Evolutionary conservation across 2,888 invertebrate genomes (phyloP).

Genomic region (Eristalis pertinax): DNA sequence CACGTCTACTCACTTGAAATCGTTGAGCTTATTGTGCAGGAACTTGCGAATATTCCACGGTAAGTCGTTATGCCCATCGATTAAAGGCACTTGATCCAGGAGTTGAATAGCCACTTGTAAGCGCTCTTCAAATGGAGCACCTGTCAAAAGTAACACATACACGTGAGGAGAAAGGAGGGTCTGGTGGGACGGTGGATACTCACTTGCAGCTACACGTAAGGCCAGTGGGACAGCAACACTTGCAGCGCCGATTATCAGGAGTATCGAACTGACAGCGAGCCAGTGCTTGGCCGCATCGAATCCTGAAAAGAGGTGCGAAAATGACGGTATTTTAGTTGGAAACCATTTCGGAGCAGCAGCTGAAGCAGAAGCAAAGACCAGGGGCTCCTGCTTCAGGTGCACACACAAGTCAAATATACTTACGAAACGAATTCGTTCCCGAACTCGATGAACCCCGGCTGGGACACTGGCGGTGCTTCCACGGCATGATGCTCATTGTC

Average conservation of each 20-base stretch:
- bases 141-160: conserved; percentile 76
- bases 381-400: no score
- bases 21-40: conserved; percentile 92
- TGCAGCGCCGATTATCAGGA: conserved; percentile 89
- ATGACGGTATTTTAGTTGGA: neutral
- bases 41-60: conserved; percentile 96
- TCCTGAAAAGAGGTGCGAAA: conserved; percentile 78
- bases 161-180: neutral
- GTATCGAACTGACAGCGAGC: conserved; percentile 89
- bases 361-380: no score
- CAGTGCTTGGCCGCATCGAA: conserved; percentile 86
- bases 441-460: conserved; percentile 81
- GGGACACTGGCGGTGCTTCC: conserved; percentile 81
- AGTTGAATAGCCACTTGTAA: conserved; percentile 88
- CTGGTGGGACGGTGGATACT: conserved; percentile 74
- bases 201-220: conserved; percentile 86
- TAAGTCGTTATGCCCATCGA: conserved; percentile 94
- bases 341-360: no score
- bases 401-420: conserved; percentile 72
- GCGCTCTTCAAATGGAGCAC: conserved; percentile 89
- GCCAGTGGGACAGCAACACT: conserved; percentile 91
- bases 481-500: conserved; percentile 80
- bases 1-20: conserved; percentile 85
- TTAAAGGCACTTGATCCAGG: conserved; percentile 89
- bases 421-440: conserved; percentile 81